phyloP scores from a whole-genome alignment of 2,797 vertebrate genomes.

The Lemur catta region DNA sequence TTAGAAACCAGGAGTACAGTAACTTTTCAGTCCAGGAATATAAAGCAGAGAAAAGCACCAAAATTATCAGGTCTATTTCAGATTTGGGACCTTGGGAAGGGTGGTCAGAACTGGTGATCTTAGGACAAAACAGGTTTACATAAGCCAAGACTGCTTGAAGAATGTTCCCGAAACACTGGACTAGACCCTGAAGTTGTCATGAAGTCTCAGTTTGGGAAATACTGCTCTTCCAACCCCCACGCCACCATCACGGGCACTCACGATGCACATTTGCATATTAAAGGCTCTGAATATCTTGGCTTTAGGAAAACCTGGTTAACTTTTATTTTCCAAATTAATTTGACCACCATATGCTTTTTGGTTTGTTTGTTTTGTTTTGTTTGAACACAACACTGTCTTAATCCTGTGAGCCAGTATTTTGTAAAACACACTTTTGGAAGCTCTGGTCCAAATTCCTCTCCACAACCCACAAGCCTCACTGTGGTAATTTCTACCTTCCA shows the following conservation, averaged over 20 bases:
- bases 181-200: not conserved
- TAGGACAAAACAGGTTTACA: not conserved
- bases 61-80: not conserved
- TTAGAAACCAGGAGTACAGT: not conserved
- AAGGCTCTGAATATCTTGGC: not conserved
- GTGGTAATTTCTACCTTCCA: not conserved
- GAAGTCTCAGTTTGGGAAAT: not conserved
- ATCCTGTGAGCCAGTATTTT: not conserved
- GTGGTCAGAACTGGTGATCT: not conserved
- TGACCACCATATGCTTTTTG: not conserved
- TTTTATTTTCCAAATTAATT: slow-evolving; percentile 7
- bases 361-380: not conserved
- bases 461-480: not conserved
- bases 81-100: not conserved
- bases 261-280: not conserved
- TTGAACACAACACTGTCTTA: not conserved
- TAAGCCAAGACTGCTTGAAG: not conserved
- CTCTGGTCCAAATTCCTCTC: not conserved
- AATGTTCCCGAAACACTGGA: not conserved
- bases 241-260: not conserved
- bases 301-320: not conserved
- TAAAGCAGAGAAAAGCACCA: not conserved
- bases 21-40: not conserved
- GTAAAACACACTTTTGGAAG: not conserved
- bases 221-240: not conserved